Percentiles rank a stretch among this genome's conserved stretches.
Conservation (phyloP, 2,797 vertebrate species). For the Anas georgica region DNA sequence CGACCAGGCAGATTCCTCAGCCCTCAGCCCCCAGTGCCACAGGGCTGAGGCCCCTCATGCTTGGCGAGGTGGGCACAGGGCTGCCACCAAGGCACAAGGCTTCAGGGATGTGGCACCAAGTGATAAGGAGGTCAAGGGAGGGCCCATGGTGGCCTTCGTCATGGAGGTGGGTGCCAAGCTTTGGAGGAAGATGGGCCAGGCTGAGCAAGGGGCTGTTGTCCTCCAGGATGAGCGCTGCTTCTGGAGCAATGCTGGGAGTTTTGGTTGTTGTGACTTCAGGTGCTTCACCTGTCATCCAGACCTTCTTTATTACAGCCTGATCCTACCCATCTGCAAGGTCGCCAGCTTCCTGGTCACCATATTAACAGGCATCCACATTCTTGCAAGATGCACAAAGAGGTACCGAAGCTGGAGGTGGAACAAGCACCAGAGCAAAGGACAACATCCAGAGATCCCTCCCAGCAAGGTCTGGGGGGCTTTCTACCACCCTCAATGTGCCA, state of each 20-base stretch:
- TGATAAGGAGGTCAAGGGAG: accelerated
- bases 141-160: not conserved
- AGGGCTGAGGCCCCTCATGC: not conserved
- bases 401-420: not conserved
- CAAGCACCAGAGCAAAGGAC: not conserved
- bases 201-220: accelerated
- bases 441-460: accelerated
- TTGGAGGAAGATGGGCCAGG: accelerated
- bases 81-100: not conserved
- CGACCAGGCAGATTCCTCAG: accelerated
- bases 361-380: not conserved
- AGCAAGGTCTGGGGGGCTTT: slow-evolving; percentile 78
- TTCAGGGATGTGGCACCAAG: no score
- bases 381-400: not conserved
- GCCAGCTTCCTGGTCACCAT: not conserved
- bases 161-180: accelerated
- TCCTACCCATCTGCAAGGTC: not conserved
- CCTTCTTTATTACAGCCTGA: not conserved
- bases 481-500: slow-evolving; percentile 84
- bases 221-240: not conserved
- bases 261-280: not conserved
- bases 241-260: not conserved
- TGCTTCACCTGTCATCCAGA: not conserved
- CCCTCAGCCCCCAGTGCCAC: accelerated
- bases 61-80: accelerated